Evolutionary conservation across 1,140 invertebrate genomes (phyloP).

Genomic region (Drosophila neocordata): DNA sequence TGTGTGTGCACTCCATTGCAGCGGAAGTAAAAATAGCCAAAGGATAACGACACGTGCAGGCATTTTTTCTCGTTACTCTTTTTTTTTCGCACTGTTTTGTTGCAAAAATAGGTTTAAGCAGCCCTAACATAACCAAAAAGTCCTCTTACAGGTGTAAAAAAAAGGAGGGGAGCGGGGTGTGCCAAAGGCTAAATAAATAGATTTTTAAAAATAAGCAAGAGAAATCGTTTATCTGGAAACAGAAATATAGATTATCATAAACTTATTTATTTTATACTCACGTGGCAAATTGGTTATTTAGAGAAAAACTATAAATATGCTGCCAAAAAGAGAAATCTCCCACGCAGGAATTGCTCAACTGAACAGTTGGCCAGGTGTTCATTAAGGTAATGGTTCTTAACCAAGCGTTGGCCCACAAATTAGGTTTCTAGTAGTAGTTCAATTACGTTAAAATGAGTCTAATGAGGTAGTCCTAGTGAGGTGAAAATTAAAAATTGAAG

Average conservation of each 20-base stretch:
- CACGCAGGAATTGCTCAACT: too few relatives aligned
- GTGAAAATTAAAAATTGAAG: too few relatives aligned
- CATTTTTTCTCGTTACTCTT: background rate
- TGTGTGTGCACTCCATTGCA: constrained; percentile 36
- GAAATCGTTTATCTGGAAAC: background rate
- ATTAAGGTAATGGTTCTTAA: too few relatives aligned
- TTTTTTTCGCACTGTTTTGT: background rate
- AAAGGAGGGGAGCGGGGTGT: background rate
- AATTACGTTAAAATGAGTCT: too few relatives aligned
- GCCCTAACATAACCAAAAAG: constrained; percentile 36
- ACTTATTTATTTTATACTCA: background rate
- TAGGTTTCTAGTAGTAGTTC: too few relatives aligned
- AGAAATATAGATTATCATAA: background rate
- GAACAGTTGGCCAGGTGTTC: too few relatives aligned
- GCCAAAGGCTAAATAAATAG: constrained; percentile 1
- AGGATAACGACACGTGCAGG: constrained; percentile 53
- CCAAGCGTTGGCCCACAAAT: too few relatives aligned
- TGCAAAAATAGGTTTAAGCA: constrained; percentile 39
- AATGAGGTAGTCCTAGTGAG: too few relatives aligned
- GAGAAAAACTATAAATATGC: background rate
- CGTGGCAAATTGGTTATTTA: background rate
- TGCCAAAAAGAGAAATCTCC: too few relatives aligned
- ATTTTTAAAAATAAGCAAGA: constrained; percentile 2
- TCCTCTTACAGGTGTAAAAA: background rate
- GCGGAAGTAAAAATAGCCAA: constrained; percentile 57